Evolutionary conservation across 2,888 invertebrate genomes (phyloP).

Genomic region (Drosophila tanythrix): DNA sequence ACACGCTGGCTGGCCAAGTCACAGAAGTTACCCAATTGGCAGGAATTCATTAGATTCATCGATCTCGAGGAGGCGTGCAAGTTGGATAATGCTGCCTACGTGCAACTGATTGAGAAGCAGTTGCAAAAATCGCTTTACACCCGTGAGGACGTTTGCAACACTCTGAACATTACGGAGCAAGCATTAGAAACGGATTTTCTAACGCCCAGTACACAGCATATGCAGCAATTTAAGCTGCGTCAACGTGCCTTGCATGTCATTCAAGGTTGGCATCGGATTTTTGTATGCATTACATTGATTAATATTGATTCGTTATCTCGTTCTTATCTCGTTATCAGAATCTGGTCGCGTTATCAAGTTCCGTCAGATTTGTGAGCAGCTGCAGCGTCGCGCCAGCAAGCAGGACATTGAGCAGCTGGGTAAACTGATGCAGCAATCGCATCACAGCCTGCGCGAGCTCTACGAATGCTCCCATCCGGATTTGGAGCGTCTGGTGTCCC

Average conservation of each 20-base stretch:
- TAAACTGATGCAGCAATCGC: conserved; percentile 94
- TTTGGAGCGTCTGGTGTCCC: conserved; percentile 92
- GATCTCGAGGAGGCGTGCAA: conserved; percentile 90
- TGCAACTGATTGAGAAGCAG: conserved; percentile 87
- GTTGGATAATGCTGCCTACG: conserved; percentile 89
- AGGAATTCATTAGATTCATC: conserved; percentile 88
- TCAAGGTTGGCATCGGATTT: conserved; percentile 86
- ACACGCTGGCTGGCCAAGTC: conserved; percentile 91
- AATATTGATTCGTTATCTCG: background rate
- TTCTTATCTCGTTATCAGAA: conserved; percentile 86
- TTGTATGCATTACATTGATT: background rate
- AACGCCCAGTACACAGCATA: conserved; percentile 87
- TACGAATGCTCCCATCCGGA: conserved; percentile 97
- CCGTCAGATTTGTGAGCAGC: conserved; percentile 87
- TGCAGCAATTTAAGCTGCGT: conserved; percentile 90
- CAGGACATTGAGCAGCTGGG: conserved; percentile 87
- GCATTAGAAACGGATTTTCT: conserved; percentile 89
- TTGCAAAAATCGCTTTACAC: conserved; percentile 89
- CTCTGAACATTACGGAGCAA: conserved; percentile 86
- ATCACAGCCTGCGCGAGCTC: conserved; percentile 91
- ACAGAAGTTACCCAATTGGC: conserved; percentile 87
- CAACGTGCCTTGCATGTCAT: conserved; percentile 96
- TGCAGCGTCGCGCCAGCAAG: conserved; percentile 40
- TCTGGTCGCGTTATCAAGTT: conserved; percentile 93
- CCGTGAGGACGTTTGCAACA: conserved; percentile 88